Percentiles rank a stretch among this genome's conserved stretches.
Conservation (phyloP, 1,140 invertebrate species). For the Philotrypesis tridentata region DNA sequence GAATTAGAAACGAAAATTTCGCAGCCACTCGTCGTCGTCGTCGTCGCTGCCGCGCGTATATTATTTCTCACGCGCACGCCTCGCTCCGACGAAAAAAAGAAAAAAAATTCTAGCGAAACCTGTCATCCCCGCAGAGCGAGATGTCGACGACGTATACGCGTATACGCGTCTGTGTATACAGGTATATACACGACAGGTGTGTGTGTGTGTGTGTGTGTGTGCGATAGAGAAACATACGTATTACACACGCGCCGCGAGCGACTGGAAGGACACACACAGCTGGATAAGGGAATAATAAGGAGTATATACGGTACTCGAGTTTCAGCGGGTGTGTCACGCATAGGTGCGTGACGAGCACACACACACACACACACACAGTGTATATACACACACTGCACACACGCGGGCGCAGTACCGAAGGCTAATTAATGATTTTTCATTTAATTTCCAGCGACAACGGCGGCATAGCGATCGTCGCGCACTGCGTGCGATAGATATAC, state of each 20-base stretch:
- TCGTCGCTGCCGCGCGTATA: not conserved
- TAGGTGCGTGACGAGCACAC: not conserved
- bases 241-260: too few relatives aligned
- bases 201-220: too few relatives aligned
- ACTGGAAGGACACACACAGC: not conserved
- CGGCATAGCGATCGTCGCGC: too few relatives aligned
- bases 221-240: not conserved
- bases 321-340: not conserved
- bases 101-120: not conserved
- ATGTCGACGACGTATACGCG: too few relatives aligned
- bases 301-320: too few relatives aligned
- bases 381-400: not conserved
- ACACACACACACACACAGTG: too few relatives aligned
- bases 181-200: too few relatives aligned
- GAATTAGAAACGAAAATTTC: slow-evolving; percentile 40
- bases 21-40: not conserved
- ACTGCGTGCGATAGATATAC: too few relatives aligned
- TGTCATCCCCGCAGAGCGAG: not conserved
- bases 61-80: not conserved
- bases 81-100: too few relatives aligned
- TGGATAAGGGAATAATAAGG: not conserved
- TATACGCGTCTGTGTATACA: not conserved
- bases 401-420: too few relatives aligned
- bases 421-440: slow-evolving; percentile 4
- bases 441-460: not conserved